phyloP scores from a whole-genome alignment of 2,113 vertebrate genomes.

The Polypterus senegalus region DNA sequence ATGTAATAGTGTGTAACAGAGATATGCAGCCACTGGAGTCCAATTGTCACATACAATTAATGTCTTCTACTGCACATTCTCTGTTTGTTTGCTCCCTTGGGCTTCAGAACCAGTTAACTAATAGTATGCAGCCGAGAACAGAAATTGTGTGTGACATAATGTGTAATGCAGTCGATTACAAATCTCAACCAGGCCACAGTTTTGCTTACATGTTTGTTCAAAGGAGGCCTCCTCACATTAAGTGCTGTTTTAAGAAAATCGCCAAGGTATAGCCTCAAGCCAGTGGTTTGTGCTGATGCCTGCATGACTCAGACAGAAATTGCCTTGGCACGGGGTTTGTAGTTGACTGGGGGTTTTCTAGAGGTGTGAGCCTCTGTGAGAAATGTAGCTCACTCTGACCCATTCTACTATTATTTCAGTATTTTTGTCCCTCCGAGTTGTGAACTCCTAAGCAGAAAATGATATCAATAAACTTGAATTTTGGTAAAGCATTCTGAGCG shows the following conservation, averaged over 20 bases:
- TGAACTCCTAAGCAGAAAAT: too few relatives aligned
- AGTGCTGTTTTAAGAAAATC: background rate
- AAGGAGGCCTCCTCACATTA: constrained; percentile 6
- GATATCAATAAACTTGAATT: too few relatives aligned
- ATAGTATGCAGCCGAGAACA: constrained; percentile 51
- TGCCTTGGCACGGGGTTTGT: too few relatives aligned
- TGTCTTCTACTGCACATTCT: constrained; percentile 35
- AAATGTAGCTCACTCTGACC: too few relatives aligned
- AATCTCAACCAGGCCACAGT: constrained; percentile 41
- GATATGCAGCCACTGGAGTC: constrained; percentile 56
- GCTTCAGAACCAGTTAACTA: constrained; percentile 57
- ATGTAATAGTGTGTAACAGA: constrained; percentile 64
- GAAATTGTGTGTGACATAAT: constrained; percentile 57
- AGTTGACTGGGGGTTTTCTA: too few relatives aligned
- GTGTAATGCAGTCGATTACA: constrained; percentile 58
- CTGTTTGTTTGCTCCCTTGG: constrained; percentile 47
- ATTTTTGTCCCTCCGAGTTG: too few relatives aligned
- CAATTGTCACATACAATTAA: constrained; percentile 63
- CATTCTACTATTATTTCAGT: too few relatives aligned
- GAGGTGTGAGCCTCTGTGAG: too few relatives aligned
- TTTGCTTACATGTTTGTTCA: constrained; percentile 32
- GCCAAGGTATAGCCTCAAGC: background rate
- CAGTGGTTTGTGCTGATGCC: too few relatives aligned
- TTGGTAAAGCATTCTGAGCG: too few relatives aligned
- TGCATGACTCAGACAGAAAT: too few relatives aligned